Evolutionary conservation across 2,113 vertebrate species (phyloP).

Genomic region (Melanerpes formicivorus): DNA sequence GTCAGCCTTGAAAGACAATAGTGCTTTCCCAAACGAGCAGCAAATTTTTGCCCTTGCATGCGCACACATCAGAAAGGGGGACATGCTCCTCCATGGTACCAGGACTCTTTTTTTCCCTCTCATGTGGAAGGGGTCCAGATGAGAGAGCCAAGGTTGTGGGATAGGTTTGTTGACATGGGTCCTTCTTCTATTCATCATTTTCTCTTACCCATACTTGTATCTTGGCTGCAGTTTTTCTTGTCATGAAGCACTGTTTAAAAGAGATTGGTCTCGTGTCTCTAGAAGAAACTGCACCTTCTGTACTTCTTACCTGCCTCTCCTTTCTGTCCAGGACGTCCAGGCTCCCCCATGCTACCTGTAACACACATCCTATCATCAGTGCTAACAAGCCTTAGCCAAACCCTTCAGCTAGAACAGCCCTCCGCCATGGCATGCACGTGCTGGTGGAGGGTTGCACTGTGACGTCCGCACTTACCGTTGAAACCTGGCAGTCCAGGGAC

Average conservation of each 20-base stretch:
- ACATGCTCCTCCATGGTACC: background rate
- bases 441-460: background rate
- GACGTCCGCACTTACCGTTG: constrained; percentile 50
- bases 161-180: background rate
- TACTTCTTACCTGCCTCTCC: constrained; percentile 71
- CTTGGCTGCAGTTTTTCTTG: background rate
- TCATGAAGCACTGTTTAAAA: background rate
- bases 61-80: background rate
- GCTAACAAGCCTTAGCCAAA: background rate
- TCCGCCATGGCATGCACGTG: rapidly evolving
- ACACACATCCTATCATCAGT: background rate
- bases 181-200: background rate
- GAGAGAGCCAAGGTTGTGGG: background rate
- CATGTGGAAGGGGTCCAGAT: background rate
- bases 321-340: constrained; percentile 66
- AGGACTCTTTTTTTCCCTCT: background rate
- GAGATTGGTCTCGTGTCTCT: background rate
- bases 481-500: constrained; percentile 23
- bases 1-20: background rate
- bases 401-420: background rate
- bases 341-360: constrained; percentile 57
- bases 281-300: background rate
- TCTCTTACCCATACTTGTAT: background rate
- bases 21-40: background rate
- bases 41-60: background rate